Conservation (phyloP, 2,888 invertebrate genomes). For the Euplexia lucipara region DNA sequence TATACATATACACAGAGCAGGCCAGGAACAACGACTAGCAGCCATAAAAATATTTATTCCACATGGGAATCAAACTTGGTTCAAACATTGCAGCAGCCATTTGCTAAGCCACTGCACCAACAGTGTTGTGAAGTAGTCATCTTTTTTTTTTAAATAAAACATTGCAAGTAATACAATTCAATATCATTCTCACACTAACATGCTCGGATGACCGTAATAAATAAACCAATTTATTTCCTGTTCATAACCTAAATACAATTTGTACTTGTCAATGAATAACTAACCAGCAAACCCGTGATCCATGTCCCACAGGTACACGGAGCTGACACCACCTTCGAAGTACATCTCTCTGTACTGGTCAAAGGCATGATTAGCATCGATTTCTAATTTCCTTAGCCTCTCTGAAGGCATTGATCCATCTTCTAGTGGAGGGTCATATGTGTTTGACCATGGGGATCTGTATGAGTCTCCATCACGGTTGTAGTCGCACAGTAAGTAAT, state of each 20-base stretch:
- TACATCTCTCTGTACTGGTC: conserved; percentile 99
- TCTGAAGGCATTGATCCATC: conserved; percentile 99
- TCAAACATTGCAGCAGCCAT: no score
- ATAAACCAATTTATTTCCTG: conserved; percentile 35
- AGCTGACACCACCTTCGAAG: conserved; percentile 99
- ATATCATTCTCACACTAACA: background rate
- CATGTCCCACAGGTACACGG: conserved; percentile 99
- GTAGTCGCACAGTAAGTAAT: conserved; percentile 99
- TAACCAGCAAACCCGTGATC: conserved; percentile 99
- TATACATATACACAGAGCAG: no score
- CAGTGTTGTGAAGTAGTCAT: rapidly evolving
- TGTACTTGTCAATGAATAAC: conserved; percentile 42
- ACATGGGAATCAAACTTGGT: no score
- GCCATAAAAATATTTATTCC: no score
- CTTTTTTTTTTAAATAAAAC: background rate
- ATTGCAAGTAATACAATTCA: background rate
- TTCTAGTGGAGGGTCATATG: conserved; percentile 99
- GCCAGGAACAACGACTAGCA: no score
- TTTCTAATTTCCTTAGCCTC: conserved; percentile 97
- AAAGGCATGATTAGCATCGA: conserved; percentile 99
- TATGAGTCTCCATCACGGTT: conserved; percentile 99
- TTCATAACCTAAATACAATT: conserved; percentile 38
- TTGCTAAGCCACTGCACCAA: no score
- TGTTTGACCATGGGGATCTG: conserved; percentile 99
- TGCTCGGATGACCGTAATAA: conserved; percentile 1